Percentiles rank a stretch among this genome's conserved stretches.
Evolutionary conservation across 2,113 vertebrate species (phyloP).

Genomic region (Sigmodon hispidus): DNA sequence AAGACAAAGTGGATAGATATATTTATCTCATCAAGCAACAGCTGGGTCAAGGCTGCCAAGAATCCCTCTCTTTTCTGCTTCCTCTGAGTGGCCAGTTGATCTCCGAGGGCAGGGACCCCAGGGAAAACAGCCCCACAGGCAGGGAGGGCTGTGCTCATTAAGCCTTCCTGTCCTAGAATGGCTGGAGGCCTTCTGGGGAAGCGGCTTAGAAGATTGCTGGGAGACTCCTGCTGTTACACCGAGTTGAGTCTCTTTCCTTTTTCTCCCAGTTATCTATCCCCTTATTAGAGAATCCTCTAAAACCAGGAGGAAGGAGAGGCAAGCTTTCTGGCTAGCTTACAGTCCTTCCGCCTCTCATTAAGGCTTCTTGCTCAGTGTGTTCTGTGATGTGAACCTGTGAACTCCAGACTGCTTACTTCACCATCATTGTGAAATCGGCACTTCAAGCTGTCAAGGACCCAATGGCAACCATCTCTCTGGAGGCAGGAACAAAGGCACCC

Average conservation of each 20-base stretch:
- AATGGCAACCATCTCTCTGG: conserved; percentile 56
- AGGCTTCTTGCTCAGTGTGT: conserved; percentile 39
- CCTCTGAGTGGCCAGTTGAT: neutral
- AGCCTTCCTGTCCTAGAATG: conserved; percentile 16
- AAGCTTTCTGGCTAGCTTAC: conserved; percentile 57
- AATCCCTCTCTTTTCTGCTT: neutral
- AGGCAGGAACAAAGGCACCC: conserved; percentile 61
- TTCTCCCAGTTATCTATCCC: conserved; percentile 62
- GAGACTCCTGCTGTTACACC: conserved; percentile 75
- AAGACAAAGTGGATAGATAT: conserved; percentile 7
- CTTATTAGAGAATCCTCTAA: conserved; percentile 79
- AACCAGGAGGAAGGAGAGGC: conserved; percentile 78
- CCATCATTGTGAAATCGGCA: conserved; percentile 70
- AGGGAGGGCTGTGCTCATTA: conserved; percentile 58
- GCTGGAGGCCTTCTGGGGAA: conserved; percentile 67
- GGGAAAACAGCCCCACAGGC: neutral
- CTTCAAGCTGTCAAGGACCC: conserved; percentile 69
- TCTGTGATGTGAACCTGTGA: conserved; percentile 74
- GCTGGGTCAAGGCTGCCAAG: neutral
- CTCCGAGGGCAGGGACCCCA: neutral
- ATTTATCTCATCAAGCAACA: neutral
- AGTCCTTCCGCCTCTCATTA: conserved; percentile 76
- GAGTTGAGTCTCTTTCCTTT: conserved; percentile 72
- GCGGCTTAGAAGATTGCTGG: conserved; percentile 74
- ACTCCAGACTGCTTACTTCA: conserved; percentile 67